Base-by-base conservation (phyloP, 23 tunicate genomes). In the Diplosoma virens region DNA sequence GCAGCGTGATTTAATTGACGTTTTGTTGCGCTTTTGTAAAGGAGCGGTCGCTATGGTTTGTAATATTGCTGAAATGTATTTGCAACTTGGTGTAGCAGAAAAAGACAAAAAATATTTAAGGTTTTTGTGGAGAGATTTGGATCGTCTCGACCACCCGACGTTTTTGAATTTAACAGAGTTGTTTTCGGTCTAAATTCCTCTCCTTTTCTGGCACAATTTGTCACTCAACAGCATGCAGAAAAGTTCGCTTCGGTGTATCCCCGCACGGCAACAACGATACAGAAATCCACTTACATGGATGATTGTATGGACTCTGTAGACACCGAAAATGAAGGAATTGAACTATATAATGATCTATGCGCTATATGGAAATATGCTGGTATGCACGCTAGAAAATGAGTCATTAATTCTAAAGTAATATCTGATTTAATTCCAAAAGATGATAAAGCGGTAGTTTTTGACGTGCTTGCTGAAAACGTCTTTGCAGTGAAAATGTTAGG, bases 331-430 rank as follows among this genome's bases (percentile, higher is more conserved):
- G 69, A 27, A 9, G 6, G 69, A 5, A 29, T 61, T 29, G 21
- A 4, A 5, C 35, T 61, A 6, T 61, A 61, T 35, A 9, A 29
- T 5, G 69, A 61, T 27, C 35, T 61, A 29, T 27, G 17, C 9
- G 35, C 9, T 5, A 27, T 61, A n/a, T 61, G 35, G 34, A 29
- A 29, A 3, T 61, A 14, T 27, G 69, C 35, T 4, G n/a, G n/a
- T 4, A 61, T 61, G 69, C 69, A 61, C 30, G 69, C 69, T 27
- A 61, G 69, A 29, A 61, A 61, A 22, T 61, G 69, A 35, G 35
- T 22, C 5, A 27, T 35, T 27, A 61, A 61, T n/a, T 29, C 35
- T 34, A 27, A 27, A 29, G 9, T 56, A 3, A 35, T 61, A 3
- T 3, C 35, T 18, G 35, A 61, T 2, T 2, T 27, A 17, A 61